phyloP scores from a whole-genome alignment of 35 echinoderm and acorn worm species.

The Holothuria glaberrima region DNA sequence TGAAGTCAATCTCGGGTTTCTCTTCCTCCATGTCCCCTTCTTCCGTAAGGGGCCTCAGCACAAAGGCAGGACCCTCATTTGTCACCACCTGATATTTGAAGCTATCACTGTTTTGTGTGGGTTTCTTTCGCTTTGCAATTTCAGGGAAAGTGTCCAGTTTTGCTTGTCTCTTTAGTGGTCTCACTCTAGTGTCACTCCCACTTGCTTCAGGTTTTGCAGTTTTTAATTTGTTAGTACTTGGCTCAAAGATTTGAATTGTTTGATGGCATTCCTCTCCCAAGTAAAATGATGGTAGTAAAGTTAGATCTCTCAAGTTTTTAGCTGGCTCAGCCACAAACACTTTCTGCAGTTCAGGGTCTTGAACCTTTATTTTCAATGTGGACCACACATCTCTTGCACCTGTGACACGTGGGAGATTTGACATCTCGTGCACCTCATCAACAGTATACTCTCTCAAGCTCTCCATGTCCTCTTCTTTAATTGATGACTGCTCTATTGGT shows the following conservation, averaged over 20 bases:
- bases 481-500: background rate
- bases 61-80: conserved; percentile 74
- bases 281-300: background rate
- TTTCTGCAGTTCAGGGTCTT: background rate
- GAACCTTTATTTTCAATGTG: background rate
- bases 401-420: background rate
- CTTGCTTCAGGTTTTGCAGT: background rate
- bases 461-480: background rate
- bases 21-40: background rate
- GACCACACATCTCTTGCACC: background rate
- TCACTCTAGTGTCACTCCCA: too few species aligned
- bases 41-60: conserved; percentile 57
- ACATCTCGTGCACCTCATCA: background rate
- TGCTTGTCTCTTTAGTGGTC: too few species aligned
- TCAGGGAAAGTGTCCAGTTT: too few species aligned
- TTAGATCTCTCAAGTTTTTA: background rate
- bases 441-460: background rate
- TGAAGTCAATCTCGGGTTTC: conserved; percentile 43
- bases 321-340: background rate
- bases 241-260: background rate
- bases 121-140: too few species aligned
- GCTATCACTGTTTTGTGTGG: background rate
- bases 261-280: background rate
- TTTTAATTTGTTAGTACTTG: background rate
- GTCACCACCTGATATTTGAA: conserved; percentile 57